Evolutionary conservation across 2,888 invertebrate genomes (phyloP), one percentile per base, ranked within the genome.

Genomic region (Andrena flavipes): DNA sequence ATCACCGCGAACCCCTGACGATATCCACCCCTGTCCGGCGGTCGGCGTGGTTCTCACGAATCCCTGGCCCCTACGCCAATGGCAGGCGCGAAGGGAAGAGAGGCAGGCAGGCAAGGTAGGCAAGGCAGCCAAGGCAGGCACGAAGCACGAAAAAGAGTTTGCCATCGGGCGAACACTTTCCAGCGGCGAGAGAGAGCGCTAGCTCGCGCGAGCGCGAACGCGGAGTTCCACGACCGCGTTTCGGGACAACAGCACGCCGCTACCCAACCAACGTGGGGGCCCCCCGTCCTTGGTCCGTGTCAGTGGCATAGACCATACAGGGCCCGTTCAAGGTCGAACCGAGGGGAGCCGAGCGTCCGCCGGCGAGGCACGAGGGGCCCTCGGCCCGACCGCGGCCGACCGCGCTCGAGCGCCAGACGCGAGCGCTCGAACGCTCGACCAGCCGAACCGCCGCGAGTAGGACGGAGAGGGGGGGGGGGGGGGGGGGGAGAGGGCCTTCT

Each of bases 261-360:
- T 88, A 89, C 91, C 89, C 88, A 89, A 88, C 86, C 83, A 80
- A 76, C 86, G 87, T 84, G 86, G 84, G 88, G 87, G 82, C 89
- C 87, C 83, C 86, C 91, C 93, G 94, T 93, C 94, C 94, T 94
- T 94, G 94, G 93, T 93, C 93, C 93, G 93, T 93, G 94, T 94
- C 93, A 93, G 94, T 93, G 94, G 93, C 94, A 94, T 94, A 93
- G 93, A 93, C 92, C 92, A 93, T 93, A 93, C 93, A 93, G 93
- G 93, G 93, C 92, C 90, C 90, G 93, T 93, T 93, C 94, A 94
- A 94, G 93, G 94, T 94, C 93, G 93, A 91, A 88, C 88, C 91
- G 89, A 86, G 81, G 73, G 76, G 68, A 79, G 62, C 89, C 91
- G 91, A 92, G 87, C 77, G 54, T 54, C 76, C 63, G 23, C 80